phyloP scores from a whole-genome alignment of 2,888 invertebrate species.

The Phrixothrix hirtus region DNA sequence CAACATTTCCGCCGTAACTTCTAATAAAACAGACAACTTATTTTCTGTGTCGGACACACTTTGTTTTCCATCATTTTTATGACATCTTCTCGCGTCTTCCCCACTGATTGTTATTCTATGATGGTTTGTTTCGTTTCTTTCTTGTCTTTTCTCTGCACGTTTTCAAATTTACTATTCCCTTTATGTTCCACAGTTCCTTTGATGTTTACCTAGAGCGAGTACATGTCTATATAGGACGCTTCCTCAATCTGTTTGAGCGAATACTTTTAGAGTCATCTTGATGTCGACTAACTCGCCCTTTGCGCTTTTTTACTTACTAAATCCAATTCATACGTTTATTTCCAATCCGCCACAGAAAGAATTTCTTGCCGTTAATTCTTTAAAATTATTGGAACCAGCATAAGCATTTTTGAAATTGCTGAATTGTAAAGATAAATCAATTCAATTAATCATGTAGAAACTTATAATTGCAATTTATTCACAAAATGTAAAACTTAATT shows the following conservation, averaged over 20 bases:
- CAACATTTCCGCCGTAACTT: constrained; percentile 32
- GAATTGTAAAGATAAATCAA: no score
- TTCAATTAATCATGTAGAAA: no score
- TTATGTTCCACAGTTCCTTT: constrained; percentile 47
- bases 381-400: no score
- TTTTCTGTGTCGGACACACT: constrained; percentile 40
- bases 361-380: neutral
- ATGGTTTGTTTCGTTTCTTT: constrained; percentile 45
- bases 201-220: constrained; percentile 46
- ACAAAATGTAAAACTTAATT: no score
- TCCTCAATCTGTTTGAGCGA: constrained; percentile 32
- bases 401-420: no score
- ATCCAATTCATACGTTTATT: constrained; percentile 5
- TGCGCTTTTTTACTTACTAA: constrained; percentile 12
- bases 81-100: constrained; percentile 44
- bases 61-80: constrained; percentile 48
- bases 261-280: constrained; percentile 11
- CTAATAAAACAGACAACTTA: constrained; percentile 38
- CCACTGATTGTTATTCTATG: constrained; percentile 48
- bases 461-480: no score
- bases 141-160: constrained; percentile 41
- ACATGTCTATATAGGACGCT: constrained; percentile 31
- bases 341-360: constrained; percentile 1
- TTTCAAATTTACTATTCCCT: constrained; percentile 50
- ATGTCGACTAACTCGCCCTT: constrained; percentile 14